Evolutionary conservation across 2,888 invertebrate species (phyloP), one percentile per base, ranked within the genome.

Genomic region (Yponomeuta evonymella): DNA sequence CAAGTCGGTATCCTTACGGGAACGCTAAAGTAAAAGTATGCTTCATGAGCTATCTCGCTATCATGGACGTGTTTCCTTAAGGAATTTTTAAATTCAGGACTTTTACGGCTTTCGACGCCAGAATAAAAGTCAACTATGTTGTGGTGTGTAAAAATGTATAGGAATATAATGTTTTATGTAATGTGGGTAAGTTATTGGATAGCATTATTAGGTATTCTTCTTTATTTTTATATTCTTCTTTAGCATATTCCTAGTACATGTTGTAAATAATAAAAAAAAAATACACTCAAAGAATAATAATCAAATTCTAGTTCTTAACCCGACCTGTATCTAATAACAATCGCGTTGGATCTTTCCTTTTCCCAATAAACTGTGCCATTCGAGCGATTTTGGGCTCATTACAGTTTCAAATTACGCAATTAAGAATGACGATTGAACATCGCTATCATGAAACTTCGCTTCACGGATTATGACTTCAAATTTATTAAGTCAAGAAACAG

Each of bases 401-500:
- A 79, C 67, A 29, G 33, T 30, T 30, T 65, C 30, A 29, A n/a
- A 63, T 63, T 29, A 63, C 63, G n/a, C n/a, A 63, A 29, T 43
- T 48, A 65, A 48, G 29, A 29, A 65, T 79, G 76, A 75, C 77
- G 78, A 79, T 75, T 77, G 81, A 82, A 81, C 72, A 79, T 81
- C 78, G 81, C 75, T 75, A 78, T 82, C 78, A 79, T 77, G 79
- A 80, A 80, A 84, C 82, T 80, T 82, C 81, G 83, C 79, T 81
- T 85, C 81, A 79, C 78, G 81, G 86, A 87, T 88, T 89, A 90
- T 88, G 85, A 83, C 81, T 82, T 83, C 79, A 79, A 86, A 87
- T 87, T 87, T 88, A 89, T 88, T 86, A 89, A 89, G 88, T 88
- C 85, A 87, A 89, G 90, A 87, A 88, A 89, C 88, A 88, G 88